Evolutionary conservation across 2,888 invertebrate genomes (phyloP).

Genomic region (Erebia ligea): DNA sequence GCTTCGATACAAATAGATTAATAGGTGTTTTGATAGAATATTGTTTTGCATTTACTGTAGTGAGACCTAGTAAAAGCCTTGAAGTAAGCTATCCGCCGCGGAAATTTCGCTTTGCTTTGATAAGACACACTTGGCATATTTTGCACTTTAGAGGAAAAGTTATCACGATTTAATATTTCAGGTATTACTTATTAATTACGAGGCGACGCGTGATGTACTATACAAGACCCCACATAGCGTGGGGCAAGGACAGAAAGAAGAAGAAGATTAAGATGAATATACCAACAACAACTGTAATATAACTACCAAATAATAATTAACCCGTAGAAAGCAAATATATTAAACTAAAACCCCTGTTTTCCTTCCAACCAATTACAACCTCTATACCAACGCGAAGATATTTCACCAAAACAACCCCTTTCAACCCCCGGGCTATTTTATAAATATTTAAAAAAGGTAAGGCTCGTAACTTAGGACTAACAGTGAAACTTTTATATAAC

Average conservation of each 20-base stretch:
- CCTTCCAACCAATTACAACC: slow-evolving; percentile 22
- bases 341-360: background rate
- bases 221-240: too few relatives aligned
- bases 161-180: background rate
- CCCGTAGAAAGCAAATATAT: background rate
- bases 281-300: background rate
- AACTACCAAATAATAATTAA: background rate
- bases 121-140: too few relatives aligned
- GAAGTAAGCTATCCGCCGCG: too few relatives aligned
- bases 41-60: too few relatives aligned
- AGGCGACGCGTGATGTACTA: too few relatives aligned
- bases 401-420: slow-evolving; percentile 25
- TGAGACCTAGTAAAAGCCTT: too few relatives aligned
- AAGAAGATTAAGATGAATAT: background rate
- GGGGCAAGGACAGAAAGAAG: too few relatives aligned
- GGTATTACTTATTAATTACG: too few relatives aligned
- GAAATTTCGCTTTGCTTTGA: too few relatives aligned
- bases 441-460: slow-evolving; percentile 47
- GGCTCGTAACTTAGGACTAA: slow-evolving; percentile 31
- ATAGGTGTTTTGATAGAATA: too few relatives aligned
- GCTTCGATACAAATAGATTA: too few relatives aligned
- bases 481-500: slow-evolving; percentile 40
- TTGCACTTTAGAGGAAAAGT: background rate
- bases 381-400: slow-evolving; percentile 12
- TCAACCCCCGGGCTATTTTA: slow-evolving; percentile 30